Evolutionary conservation across 2,888 invertebrate species (phyloP).

Genomic region (Hypselothyrea guttata): DNA sequence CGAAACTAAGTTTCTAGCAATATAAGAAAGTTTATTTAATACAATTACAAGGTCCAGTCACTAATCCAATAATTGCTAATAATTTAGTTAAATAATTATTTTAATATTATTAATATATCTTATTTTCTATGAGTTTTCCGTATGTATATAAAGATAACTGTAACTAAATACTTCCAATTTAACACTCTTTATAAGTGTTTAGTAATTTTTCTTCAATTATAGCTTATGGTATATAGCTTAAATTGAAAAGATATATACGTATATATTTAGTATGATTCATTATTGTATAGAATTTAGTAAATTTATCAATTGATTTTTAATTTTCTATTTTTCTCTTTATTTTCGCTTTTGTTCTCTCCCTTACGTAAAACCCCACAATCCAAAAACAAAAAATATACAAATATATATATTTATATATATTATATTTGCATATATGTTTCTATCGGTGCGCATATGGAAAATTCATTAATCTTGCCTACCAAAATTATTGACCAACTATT

Average conservation of each 20-base stretch:
- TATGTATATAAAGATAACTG: constrained; percentile 64
- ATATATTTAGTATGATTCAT: background rate
- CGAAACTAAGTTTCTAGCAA: no score
- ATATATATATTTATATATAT: constrained; percentile 34
- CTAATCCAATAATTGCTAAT: constrained; percentile 30
- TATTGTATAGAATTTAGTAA: constrained; percentile 38
- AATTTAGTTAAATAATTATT: constrained; percentile 3
- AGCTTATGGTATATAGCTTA: background rate
- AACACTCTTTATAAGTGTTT: constrained; percentile 42
- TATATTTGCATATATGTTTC: constrained; percentile 30
- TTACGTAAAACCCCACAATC: constrained; percentile 34
- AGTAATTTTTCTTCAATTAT: constrained; percentile 19
- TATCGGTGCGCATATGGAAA: constrained; percentile 71
- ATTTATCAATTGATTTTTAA: constrained; percentile 26
- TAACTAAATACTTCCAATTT: constrained; percentile 57
- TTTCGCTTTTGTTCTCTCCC: constrained; percentile 47
- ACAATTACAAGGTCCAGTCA: constrained; percentile 23
- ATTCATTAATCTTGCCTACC: constrained; percentile 43
- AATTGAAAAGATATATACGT: constrained; percentile 7
- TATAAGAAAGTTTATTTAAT: constrained; percentile 1
- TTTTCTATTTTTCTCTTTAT: constrained; percentile 44
- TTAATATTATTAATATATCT: background rate
- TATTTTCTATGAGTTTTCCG: constrained; percentile 3
- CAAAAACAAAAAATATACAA: constrained; percentile 22
- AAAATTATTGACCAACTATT: constrained; percentile 53